Conservation (phyloP, 2,113 vertebrate genomes). For the Brachypteracias leptosomus region DNA sequence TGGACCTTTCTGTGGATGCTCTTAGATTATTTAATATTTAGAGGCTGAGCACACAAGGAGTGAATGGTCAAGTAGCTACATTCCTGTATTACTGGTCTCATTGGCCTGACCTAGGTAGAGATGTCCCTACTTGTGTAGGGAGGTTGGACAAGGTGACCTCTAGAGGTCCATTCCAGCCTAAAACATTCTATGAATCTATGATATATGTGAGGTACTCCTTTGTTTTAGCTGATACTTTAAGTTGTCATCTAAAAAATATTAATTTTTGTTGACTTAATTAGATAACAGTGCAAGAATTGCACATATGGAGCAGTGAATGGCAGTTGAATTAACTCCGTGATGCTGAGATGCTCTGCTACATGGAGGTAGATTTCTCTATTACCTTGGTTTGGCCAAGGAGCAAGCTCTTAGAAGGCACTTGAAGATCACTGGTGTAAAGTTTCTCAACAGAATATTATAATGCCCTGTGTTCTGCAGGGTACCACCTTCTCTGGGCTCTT, state of each 20-base stretch:
- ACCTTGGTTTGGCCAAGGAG: neutral
- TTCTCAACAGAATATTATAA: neutral
- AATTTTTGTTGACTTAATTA: neutral
- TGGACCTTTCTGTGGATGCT: neutral
- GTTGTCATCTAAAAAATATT: neutral
- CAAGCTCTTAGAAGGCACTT: neutral
- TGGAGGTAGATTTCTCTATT: neutral
- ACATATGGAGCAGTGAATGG: rapidly evolving
- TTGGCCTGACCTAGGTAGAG: no score
- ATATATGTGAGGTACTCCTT: neutral
- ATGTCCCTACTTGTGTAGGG: no score
- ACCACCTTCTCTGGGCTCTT: neutral
- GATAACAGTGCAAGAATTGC: neutral
- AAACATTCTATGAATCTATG: no score
- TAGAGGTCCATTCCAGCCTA: no score
- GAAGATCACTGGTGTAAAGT: neutral
- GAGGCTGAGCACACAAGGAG: neutral
- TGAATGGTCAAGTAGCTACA: neutral
- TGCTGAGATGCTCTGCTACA: neutral
- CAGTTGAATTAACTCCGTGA: neutral
- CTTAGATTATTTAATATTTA: neutral
- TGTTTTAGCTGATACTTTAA: neutral
- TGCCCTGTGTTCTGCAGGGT: neutral
- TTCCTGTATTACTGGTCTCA: neutral
- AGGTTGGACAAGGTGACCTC: no score